Evolutionary conservation across 2,797 vertebrate species (phyloP).

Genomic region (Pogonophryne albipinna): DNA sequence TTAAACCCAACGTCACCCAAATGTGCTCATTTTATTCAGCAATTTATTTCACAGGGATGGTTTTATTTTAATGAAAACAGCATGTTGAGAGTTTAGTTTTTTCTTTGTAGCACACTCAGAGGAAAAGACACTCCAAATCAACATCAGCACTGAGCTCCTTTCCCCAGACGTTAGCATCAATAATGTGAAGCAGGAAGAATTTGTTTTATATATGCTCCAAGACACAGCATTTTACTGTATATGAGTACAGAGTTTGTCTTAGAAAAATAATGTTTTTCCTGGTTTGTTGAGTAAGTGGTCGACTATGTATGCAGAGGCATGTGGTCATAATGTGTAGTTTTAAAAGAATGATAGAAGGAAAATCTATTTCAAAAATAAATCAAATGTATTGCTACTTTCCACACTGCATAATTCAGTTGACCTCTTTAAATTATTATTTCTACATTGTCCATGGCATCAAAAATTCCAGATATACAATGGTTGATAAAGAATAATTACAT

Average conservation of each 20-base stretch:
- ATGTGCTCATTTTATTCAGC: neutral
- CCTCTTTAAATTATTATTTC: neutral
- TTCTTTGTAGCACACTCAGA: constrained; percentile 12
- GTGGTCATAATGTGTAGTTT: neutral
- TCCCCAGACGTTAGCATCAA: constrained; percentile 12
- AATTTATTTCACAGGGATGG: constrained; percentile 6
- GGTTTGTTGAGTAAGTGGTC: neutral
- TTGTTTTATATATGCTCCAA: neutral
- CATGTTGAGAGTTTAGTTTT: constrained; percentile 7
- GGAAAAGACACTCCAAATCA: constrained; percentile 19
- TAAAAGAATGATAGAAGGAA: neutral
- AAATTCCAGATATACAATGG: neutral
- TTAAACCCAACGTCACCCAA: neutral
- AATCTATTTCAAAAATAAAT: neutral
- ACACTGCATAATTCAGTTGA: neutral
- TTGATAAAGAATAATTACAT: neutral
- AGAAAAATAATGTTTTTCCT: neutral
- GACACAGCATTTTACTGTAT: neutral
- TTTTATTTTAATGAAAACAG: constrained; percentile 7
- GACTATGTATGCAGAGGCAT: neutral
- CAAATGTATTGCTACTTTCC: neutral
- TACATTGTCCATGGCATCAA: neutral
- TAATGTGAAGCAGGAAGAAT: constrained; percentile 20
- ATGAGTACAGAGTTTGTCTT: neutral
- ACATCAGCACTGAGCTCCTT: constrained; percentile 23